Conservation (phyloP, 1,140 invertebrate species). For the Zaprionus inermis region DNA sequence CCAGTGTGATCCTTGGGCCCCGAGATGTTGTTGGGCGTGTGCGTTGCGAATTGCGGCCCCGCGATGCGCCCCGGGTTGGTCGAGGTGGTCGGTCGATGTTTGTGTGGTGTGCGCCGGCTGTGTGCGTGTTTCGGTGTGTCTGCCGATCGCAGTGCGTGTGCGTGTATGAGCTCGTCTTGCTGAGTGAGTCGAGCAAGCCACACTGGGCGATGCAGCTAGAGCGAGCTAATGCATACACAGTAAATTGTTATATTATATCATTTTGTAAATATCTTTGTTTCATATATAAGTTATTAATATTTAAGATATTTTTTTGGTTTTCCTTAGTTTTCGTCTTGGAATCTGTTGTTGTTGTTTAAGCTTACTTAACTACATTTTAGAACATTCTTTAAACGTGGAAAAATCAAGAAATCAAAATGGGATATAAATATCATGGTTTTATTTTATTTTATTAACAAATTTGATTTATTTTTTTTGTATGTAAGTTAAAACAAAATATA, state of each 20-base stretch:
- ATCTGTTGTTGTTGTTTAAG: neutral
- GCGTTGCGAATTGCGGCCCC: slow-evolving; percentile 13
- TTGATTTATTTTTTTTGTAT: slow-evolving; percentile 1
- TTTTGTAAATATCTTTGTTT: slow-evolving; percentile 24
- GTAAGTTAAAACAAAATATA: slow-evolving; percentile 15
- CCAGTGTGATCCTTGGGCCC: slow-evolving; percentile 44
- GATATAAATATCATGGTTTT: neutral
- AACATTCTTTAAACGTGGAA: slow-evolving; percentile 5
- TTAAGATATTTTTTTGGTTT: slow-evolving; percentile 20
- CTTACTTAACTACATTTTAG: slow-evolving; percentile 39
- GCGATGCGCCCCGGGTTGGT: slow-evolving; percentile 29
- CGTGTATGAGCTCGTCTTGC: neutral
- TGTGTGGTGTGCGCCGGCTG: slow-evolving; percentile 33
- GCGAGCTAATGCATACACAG: slow-evolving; percentile 38
- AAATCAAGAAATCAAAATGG: neutral
- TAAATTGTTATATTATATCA: slow-evolving; percentile 15
- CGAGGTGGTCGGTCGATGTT: slow-evolving; percentile 42
- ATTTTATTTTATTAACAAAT: slow-evolving; percentile 8
- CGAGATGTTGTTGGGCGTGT: slow-evolving; percentile 39
- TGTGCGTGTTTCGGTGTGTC: slow-evolving; percentile 8
- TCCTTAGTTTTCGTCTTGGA: no score
- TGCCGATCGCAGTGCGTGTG: neutral
- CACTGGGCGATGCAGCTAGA: slow-evolving; percentile 17
- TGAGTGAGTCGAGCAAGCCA: neutral
- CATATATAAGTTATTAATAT: slow-evolving; percentile 37